Base-by-base conservation (phyloP, 2,888 invertebrate species). In the Cataglyphis albicans region DNA sequence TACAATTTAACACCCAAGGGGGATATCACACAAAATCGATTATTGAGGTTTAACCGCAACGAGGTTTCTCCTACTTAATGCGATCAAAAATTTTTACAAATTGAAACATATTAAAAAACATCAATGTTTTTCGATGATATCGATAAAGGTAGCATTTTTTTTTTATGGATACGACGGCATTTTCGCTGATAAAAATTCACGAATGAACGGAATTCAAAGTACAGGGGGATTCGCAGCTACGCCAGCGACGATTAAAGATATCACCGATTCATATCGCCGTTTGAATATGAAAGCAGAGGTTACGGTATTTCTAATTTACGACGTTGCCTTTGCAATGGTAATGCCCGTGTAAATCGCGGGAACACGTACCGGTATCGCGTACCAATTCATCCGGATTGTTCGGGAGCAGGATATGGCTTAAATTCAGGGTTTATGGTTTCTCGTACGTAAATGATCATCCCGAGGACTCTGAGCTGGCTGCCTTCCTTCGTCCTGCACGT, bases 261-360 rank as follows among this genome's bases (percentile, higher is more conserved):
- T 89, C 85, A 86, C 86, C 84, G 91, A 91, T 91, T 91, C 92
- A 90, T 90, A 91, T 89, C 87, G 83, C 84, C 76, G 84, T 81
- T 78, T 84, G 91, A 85, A 86, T 88, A 86, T 86, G 84, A 89
- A 88, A 89, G 86, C 86, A 85, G 82, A 85, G 84, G 81, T 87
- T 84, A 87, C 86, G 84, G 87, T 87, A 90, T 87, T 91, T 91
- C 89, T 88, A 88, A 91, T 91, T 91, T 89, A 91, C 87, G 85
- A 87, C 84, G 85, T 84, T 80, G 85, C 86, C 84, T 90, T 91
- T 91, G 91, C 91, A 89, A 89, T 91, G 91, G 89, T 91, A 91
- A 91, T 91, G 84, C 78, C 75, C 85, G 83, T 89, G 84, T 88
- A 91, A 90, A 90, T 86, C 90, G 87, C 82, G 85, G 82, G 86